Evolutionary conservation across 92 coral and sea anemone genomes (phyloP).

Genomic region (Palythoa grandiflora): DNA sequence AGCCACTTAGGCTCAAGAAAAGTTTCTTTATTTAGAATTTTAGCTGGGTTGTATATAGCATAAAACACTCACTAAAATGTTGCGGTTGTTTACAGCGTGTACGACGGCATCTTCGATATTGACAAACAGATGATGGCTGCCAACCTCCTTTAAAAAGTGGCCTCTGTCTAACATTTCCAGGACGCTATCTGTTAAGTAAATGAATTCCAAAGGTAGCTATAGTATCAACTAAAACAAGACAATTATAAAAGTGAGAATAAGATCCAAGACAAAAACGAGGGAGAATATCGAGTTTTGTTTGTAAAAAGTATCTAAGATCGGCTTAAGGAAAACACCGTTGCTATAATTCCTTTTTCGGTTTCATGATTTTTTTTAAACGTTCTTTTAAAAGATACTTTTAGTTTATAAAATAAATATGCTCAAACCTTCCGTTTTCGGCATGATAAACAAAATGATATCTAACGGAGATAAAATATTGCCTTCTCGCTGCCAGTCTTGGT

Average conservation of each 20-base stretch:
- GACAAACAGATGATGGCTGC: slow-evolving; percentile 85
- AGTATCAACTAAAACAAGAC: not conserved
- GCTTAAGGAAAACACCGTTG: no score
- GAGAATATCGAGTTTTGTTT: no score
- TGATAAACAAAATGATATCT: no score
- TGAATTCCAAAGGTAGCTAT: not conserved
- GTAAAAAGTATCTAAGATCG: no score
- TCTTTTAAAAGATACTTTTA: no score
- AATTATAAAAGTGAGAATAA: not conserved
- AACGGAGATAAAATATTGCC: no score
- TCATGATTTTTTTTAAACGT: no score
- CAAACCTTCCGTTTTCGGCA: no score
- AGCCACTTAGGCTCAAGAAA: not conserved
- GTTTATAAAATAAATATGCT: no score
- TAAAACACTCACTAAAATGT: not conserved
- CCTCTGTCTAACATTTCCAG: slow-evolving; percentile 87
- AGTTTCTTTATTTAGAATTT: not conserved
- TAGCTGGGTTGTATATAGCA: not conserved
- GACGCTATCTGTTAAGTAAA: slow-evolving; percentile 62
- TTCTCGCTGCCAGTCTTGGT: no score
- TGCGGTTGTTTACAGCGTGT: slow-evolving; percentile 57
- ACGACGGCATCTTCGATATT: slow-evolving; percentile 96
- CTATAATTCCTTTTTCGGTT: no score
- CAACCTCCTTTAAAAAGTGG: slow-evolving; percentile 79
- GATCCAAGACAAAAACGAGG: not conserved